Base-by-base conservation (phyloP, 2,888 invertebrate genomes). In the Acleris holmiana region DNA sequence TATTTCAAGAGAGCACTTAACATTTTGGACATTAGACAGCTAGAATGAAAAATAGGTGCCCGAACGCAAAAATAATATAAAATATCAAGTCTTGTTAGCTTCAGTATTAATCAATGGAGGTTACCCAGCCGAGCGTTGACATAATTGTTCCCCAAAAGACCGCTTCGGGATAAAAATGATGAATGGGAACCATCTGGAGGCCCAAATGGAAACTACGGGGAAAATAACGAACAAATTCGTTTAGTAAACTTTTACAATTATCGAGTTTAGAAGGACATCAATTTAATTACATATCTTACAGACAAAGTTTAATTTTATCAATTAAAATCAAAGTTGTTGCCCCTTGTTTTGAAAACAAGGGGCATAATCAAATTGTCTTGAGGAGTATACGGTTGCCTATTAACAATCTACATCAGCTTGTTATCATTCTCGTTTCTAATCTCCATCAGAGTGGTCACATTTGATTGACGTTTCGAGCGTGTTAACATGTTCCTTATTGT, bases 1-100 rank as follows among this genome's bases (percentile, higher is more conserved):
- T 85, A 84, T 83, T 84, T 86, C 85, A 85, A 84, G 79, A 82
- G 80, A 84, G 82, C 84, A 84, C 86, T 85, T 83, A 84, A 82
- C 76, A 77, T 80, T 79, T 80, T 81, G 80, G 79, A 82, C 79
- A 78, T 75, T 73, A 76, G 75, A 76, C 66, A 41, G 44, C 66
- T 25, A 49, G 49, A 63, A 61, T 61, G 64, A 65, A 63, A 55
- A 65, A 65, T 65, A 60, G 65, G 53, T 70, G 71, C 67, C 66
- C 57, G 67, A 69, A 68, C 64, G 70, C 69, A 71, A 75, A 71
- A 65, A 67, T 66, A 64, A 68, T 61, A 51, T 41, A 29, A 70
- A 61, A 69, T 70, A 69, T 74, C 67, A 68, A 60, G 68, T 50
- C 61, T 68, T 61, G 65, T 73, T 69, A 71, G 68, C 67, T 67